phyloP scores from a whole-genome alignment of 2,888 invertebrate genomes.

The Drosophila algonquin region DNA sequence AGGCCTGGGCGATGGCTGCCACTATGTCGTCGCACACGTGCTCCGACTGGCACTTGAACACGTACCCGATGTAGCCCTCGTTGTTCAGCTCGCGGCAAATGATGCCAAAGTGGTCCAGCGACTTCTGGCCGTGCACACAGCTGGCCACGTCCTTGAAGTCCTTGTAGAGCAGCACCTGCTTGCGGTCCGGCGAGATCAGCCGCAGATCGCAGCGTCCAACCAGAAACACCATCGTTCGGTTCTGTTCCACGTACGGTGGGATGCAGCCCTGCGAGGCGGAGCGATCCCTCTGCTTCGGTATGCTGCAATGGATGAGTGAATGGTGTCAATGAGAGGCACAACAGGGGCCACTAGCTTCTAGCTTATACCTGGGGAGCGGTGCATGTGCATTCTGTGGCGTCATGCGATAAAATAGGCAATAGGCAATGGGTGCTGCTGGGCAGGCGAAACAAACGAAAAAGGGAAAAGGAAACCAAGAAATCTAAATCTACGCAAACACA shows the following conservation, averaged over 20 bases:
- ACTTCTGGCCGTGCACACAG: slow-evolving; percentile 92
- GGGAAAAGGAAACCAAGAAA: background rate
- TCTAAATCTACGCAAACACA: background rate
- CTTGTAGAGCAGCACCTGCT: slow-evolving; percentile 94
- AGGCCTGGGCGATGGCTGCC: slow-evolving; percentile 85
- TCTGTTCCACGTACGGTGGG: slow-evolving; percentile 88
- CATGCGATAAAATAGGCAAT: slow-evolving; percentile 19
- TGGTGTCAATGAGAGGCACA: background rate
- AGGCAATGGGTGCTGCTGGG: slow-evolving; percentile 32
- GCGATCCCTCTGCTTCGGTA: slow-evolving; percentile 85
- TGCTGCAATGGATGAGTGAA: slow-evolving; percentile 57
- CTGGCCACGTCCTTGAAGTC: slow-evolving; percentile 94
- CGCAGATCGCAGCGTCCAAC: slow-evolving; percentile 94
- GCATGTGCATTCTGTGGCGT: slow-evolving; percentile 1
- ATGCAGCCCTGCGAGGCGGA: slow-evolving; percentile 87
- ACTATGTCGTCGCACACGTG: slow-evolving; percentile 92
- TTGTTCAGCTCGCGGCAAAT: slow-evolving; percentile 91
- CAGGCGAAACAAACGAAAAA: slow-evolving; percentile 37
- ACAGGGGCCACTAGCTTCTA: background rate
- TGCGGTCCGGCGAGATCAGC: slow-evolving; percentile 96
- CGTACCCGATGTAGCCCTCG: slow-evolving; percentile 91
- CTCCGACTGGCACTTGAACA: slow-evolving; percentile 94
- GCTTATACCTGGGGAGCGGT: background rate
- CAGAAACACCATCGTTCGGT: slow-evolving; percentile 96
- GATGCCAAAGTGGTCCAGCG: slow-evolving; percentile 95